Conservation (phyloP, 2,797 vertebrate species). For the Sebastes reedi region DNA sequence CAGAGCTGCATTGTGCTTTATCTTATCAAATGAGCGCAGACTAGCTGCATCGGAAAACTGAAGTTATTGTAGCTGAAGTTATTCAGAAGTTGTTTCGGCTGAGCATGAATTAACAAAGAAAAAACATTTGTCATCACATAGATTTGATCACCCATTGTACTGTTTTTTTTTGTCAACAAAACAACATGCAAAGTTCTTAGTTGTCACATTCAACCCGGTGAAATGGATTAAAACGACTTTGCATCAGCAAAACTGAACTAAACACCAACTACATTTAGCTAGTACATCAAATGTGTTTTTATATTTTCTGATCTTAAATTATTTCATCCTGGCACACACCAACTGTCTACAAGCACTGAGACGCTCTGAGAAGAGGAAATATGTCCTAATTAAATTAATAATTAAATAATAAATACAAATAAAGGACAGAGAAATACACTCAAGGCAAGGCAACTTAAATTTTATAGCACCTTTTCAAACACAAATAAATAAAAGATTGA, state of each 20-base stretch:
- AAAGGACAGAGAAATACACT: background rate
- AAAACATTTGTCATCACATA: background rate
- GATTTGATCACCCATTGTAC: background rate
- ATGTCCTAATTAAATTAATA: background rate
- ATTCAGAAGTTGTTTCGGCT: conserved; percentile 6
- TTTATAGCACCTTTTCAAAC: background rate
- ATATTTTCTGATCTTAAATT: background rate
- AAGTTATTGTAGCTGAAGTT: conserved; percentile 13
- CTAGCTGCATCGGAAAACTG: background rate
- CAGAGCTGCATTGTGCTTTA: conserved; percentile 29
- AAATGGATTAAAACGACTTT: background rate
- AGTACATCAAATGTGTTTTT: background rate
- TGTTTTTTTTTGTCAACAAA: background rate
- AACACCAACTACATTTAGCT: background rate
- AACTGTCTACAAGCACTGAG: background rate
- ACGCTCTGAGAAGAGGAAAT: background rate
- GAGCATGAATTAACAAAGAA: background rate
- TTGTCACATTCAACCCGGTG: background rate
- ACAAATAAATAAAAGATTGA: background rate
- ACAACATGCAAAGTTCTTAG: background rate
- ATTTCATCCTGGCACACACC: background rate
- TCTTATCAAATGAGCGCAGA: conserved; percentile 20
- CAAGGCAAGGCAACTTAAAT: background rate
- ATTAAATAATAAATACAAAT: background rate
- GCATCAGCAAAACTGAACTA: background rate